Base-by-base conservation (phyloP, 2,113 vertebrate genomes). In the Coptodon rendalli region DNA sequence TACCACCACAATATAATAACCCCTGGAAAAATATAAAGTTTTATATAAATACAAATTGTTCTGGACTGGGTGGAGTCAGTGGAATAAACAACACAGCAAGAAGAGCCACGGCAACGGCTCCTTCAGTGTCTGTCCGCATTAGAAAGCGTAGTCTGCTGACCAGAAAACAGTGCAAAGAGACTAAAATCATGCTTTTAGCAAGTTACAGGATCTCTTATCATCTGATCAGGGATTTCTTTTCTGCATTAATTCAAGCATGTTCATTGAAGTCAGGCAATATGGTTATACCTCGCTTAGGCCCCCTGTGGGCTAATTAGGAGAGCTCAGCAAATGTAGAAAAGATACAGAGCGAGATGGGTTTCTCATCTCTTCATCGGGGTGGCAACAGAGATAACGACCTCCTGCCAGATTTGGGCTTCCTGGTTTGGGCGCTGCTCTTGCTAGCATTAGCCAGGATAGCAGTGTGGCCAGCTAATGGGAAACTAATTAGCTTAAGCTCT, bases 1-100 rank as follows among this genome's bases (percentile, higher is more conserved):
- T 56, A 99, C 99, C 87, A 99, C 98, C 89, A 99, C 98, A 85
- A 99, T 97, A 91, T 98, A 99, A 96, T 99, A 99, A 80, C 97
- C 98, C 96, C 99, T 99, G 96, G 10, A 89, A 87, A 87, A 73
- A 66, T 40, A 68, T 31, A 91, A 71, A 68, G 19, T 13, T 34
- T 68, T 38, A 38, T 38, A 2, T 68, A 68, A 68, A 68, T 68
- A 68, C 19, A 68, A 68, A 38, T 38, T 13, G 6, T 13, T 68
- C 34, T 22, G 63, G 61, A 38, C 6, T 66, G 19, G 34, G 6
- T 38, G 11, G 63, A 68, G 19, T 22, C 34, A 73, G 14, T 2
- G 36, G 36, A 66, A 63, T n/a, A 61, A 45, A 61, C 80, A 63
- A 36, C 63, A 24, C 43, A 3, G 43, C 43, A 36, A 40, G 12